Conservation (phyloP, 2,797 vertebrate species). For the Rhincodon typus region DNA sequence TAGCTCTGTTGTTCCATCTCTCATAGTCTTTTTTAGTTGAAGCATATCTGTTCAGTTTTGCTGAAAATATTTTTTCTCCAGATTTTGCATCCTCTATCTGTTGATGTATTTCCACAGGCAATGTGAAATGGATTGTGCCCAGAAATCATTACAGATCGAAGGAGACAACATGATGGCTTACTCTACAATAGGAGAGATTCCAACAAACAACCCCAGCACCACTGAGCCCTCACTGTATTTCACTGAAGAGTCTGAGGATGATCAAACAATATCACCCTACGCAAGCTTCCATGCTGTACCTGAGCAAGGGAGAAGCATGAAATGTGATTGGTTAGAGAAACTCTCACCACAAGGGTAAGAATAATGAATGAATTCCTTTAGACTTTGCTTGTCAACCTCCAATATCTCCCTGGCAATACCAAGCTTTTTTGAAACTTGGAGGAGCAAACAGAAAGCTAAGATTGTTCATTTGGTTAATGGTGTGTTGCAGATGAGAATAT, state of each 20-base stretch:
- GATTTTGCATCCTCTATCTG: neutral
- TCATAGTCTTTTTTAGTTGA: neutral
- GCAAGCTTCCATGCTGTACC: conserved; percentile 81
- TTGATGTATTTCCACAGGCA: neutral
- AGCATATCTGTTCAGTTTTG: neutral
- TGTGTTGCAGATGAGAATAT: neutral
- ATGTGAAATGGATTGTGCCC: conserved; percentile 44
- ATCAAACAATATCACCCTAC: conserved; percentile 87
- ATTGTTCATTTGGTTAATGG: neutral
- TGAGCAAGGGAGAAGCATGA: conserved; percentile 67
- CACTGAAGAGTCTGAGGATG: conserved; percentile 68
- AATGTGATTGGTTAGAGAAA: conserved; percentile 90
- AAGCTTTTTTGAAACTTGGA: too few relatives aligned
- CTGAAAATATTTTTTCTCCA: too few relatives aligned
- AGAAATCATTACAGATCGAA: conserved; percentile 51
- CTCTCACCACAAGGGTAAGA: conserved; percentile 88
- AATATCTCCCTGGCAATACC: neutral
- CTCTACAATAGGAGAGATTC: conserved; percentile 68
- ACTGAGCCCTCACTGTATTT: conserved; percentile 57
- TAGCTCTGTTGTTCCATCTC: neutral
- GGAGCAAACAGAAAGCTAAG: neutral
- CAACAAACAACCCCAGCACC: conserved; percentile 40
- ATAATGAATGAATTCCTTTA: neutral
- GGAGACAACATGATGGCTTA: conserved; percentile 65
- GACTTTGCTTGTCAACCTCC: neutral